Percentiles rank a stretch among this genome's conserved stretches.
Evolutionary conservation across 2,888 invertebrate genomes (phyloP).

Genomic region (Opisthograptis luteolata): DNA sequence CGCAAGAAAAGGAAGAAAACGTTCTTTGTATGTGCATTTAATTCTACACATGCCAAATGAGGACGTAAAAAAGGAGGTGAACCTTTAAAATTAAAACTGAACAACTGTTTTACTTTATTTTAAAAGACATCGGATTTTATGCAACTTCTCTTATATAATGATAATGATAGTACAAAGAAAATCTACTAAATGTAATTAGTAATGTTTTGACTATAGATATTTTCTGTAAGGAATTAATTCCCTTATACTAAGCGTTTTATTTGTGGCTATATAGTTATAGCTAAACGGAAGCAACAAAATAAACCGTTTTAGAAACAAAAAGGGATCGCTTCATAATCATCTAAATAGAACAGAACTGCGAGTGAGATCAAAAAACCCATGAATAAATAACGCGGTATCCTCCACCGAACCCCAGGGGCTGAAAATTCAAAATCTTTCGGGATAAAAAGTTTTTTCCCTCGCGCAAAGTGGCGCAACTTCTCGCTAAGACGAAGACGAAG

Average conservation of each 20-base stretch:
- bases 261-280: conserved; percentile 3
- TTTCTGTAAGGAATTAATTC: too few species aligned
- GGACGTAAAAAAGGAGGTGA: too few species aligned
- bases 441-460: conserved; percentile 65
- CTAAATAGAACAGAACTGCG: conserved; percentile 52
- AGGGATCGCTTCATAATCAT: conserved; percentile 38
- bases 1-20: neutral
- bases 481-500: conserved; percentile 59
- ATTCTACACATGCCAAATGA: too few species aligned
- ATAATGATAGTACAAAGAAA: too few species aligned
- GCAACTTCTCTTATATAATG: too few species aligned
- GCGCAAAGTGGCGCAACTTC: conserved; percentile 62
- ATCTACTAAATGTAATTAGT: too few species aligned
- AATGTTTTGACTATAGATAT: too few species aligned
- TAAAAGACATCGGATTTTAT: too few species aligned
- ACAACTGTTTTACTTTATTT: too few species aligned
- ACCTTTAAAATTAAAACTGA: too few species aligned
- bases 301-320: conserved; percentile 35
- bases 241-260: too few species aligned
- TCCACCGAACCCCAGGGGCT: conserved; percentile 56
- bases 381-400: conserved; percentile 77
- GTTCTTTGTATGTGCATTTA: neutral
- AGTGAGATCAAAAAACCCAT: conserved; percentile 62
- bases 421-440: conserved; percentile 50
- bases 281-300: conserved; percentile 24